Evolutionary conservation across 2,797 vertebrate genomes (phyloP).

Genomic region (Ciconia nigra): DNA sequence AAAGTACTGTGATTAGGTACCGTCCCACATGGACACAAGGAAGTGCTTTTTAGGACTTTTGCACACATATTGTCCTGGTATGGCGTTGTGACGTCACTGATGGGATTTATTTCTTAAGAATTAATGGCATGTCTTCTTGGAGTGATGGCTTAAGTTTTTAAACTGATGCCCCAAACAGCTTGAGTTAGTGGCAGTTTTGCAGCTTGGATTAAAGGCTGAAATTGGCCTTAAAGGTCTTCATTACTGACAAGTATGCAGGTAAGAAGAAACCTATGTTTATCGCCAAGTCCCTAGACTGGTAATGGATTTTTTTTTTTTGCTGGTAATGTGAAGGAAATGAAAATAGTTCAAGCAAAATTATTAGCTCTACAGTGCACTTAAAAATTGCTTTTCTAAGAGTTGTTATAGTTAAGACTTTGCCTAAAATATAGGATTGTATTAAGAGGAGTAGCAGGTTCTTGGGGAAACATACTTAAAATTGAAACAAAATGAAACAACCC

Average conservation of each 20-base stretch:
- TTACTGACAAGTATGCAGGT: not conserved
- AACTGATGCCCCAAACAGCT: not conserved
- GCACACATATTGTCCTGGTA: rapidly evolving
- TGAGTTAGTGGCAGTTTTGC: not conserved
- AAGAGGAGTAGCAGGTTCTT: not conserved
- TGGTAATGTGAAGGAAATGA: not conserved
- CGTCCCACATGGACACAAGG: not conserved
- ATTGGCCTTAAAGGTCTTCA: not conserved
- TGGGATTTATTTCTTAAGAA: not conserved
- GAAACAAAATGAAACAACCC: not conserved
- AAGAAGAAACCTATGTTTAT: not conserved
- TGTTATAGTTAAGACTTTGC: not conserved
- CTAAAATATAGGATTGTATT: not conserved
- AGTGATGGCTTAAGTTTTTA: not conserved
- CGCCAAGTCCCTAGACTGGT: not conserved
- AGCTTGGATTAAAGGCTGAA: not conserved
- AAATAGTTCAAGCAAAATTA: not conserved
- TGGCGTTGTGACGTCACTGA: not conserved
- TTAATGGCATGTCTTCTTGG: not conserved
- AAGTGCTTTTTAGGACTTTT: not conserved
- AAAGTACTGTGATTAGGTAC: not conserved
- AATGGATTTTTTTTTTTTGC: not conserved
- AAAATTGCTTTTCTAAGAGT: not conserved
- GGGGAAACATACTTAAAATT: not conserved
- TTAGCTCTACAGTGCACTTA: not conserved